Base-by-base conservation (phyloP, 1,140 invertebrate species). In the Holcopasites calliopsidis region DNA sequence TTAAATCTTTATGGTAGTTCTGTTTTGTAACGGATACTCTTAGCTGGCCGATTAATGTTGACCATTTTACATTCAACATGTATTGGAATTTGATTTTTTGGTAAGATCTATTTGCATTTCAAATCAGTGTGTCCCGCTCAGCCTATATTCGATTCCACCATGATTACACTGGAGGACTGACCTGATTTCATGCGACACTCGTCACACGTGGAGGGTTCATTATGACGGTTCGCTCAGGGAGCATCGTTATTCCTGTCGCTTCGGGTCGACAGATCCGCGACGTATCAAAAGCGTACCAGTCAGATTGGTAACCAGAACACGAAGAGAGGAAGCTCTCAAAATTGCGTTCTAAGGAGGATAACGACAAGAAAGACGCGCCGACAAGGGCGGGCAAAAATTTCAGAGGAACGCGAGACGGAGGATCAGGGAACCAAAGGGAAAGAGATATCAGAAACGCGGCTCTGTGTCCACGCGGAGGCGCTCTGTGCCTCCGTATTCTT, bases 161-260 rank as follows among this genome's bases (percentile, higher is more conserved):
- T 33, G 40, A 42, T 58, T 47, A 35, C 31, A 38, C 18, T 18
- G 26, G 33, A 54, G 7, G 13, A 66, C 50, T 55, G 60, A 79
- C 65, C 77, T 57, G 50, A 69, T 78, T 78, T 58, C 40, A 16
- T 35, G 42, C 47, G 65, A 64, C 50, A 28, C 52, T 58, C 64
- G 50, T 33, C 18, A 60, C 58, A 38, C 62, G 44, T 16, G 33
- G 23, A 81, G 55, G 52, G 65, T 79, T 79, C 71, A 65, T 81
- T 81, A 79, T 33, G 54, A 70, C 26, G 54, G 60, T 60, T 65
- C 60, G 44, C 33, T 47, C 13, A 16, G 54, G 26, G 35, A 70
- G 47, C 23, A 23, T 76, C 72, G 64, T 81, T 52, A 69, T 57
- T 69, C 64, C 44, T 33, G 31, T 57, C 38, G 42, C 60, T 79